Evolutionary conservation across 2,113 vertebrate species (phyloP).

Genomic region (Barnardius zonarius): DNA sequence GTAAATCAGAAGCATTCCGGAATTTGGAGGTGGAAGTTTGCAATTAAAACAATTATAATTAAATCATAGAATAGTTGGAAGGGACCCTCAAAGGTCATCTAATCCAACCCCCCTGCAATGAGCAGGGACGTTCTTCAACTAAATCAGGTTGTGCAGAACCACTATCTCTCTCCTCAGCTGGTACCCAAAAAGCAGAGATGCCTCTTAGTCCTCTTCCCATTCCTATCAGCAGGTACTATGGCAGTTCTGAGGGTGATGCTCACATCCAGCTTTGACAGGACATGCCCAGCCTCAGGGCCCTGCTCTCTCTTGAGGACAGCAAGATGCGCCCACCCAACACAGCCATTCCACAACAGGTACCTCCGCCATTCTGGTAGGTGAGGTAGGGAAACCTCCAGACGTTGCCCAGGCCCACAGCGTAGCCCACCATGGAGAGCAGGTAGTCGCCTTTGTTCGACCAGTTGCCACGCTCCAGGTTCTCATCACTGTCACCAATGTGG

Average conservation of each 20-base stretch:
- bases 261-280: not conserved
- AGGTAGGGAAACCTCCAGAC: constrained; percentile 96
- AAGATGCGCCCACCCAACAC: not conserved
- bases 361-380: constrained; percentile 92
- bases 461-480: constrained; percentile 85
- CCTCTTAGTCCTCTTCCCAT: not conserved
- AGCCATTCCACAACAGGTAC: constrained; percentile 58
- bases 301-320: not conserved
- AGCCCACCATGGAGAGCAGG: constrained; percentile 92
- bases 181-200: not conserved
- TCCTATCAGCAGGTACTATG: not conserved
- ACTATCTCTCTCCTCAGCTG: not conserved
- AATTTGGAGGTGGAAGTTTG: not conserved
- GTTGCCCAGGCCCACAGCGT: constrained; percentile 93
- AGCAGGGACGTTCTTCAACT: not conserved
- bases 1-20: not conserved
- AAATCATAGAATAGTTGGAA: not conserved
- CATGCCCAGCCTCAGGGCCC: not conserved
- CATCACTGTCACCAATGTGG: constrained; percentile 51
- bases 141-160: not conserved
- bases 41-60: not conserved
- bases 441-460: constrained; percentile 92
- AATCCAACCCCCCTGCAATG: not conserved
- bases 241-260: not conserved
- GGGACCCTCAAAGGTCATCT: not conserved